A percentile compares a stretch with the other conserved stretches of the same genome.
Conservation (phyloP, 2,797 vertebrate species). For the Coracias cyanogaster region DNA sequence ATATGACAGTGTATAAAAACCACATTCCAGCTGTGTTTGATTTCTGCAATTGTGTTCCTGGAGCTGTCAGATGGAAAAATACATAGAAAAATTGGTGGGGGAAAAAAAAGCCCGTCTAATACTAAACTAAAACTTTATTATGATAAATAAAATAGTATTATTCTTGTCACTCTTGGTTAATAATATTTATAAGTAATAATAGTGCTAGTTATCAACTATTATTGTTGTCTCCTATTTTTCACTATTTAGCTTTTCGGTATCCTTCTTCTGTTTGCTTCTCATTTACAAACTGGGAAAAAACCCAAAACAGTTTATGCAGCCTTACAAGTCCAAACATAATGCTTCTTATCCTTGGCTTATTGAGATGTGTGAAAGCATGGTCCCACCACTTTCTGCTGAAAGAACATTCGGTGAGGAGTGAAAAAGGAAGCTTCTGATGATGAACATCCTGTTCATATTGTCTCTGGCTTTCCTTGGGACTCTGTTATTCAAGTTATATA, state of each 20-base stretch:
- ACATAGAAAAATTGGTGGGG: neutral
- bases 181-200: neutral
- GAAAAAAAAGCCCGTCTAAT: rapidly evolving
- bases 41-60: neutral
- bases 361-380: neutral
- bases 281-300: neutral
- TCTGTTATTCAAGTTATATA: neutral
- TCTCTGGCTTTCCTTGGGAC: neutral
- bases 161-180: neutral
- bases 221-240: neutral
- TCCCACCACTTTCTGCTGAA: neutral
- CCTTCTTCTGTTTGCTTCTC: neutral
- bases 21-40: neutral
- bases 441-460: neutral
- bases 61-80: neutral
- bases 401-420: neutral
- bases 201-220: neutral
- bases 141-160: neutral
- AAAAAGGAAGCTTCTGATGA: neutral
- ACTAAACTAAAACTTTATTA: neutral
- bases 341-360: neutral
- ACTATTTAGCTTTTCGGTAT: neutral
- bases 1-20: neutral
- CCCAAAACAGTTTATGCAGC: neutral
- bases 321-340: neutral